These are phyloP conservation scores for Vollenhovia emeryi DNA, from an alignment of 1,140 invertebrate species.

Conservation along the genomic window DNA sequence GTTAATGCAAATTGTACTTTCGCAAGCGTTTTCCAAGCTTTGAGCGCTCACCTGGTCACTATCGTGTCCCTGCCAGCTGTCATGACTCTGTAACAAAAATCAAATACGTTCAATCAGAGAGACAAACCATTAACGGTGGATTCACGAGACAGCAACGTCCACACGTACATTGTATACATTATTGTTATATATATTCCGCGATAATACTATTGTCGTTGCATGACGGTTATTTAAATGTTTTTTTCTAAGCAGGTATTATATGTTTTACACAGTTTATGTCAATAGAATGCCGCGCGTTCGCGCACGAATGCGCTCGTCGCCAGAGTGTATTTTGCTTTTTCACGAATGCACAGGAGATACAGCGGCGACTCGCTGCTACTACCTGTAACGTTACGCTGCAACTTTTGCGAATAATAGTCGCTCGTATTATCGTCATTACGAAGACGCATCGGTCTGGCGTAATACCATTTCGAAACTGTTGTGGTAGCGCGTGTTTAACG, in stretches of 20 bases:
- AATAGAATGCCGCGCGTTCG: not conserved
- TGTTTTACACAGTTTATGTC: not conserved
- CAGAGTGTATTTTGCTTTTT: not conserved
- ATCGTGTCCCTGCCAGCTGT: conserved; percentile 88
- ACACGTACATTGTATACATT: too few relatives aligned
- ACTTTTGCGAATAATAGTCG: conserved; percentile 42
- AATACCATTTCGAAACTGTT: not conserved
- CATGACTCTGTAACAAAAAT: conserved; percentile 86
- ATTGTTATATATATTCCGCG: not conserved
- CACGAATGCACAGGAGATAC: not conserved
- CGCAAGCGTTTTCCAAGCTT: conserved; percentile 35
- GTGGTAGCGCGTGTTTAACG: conserved; percentile 5
- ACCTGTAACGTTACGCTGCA: conserved; percentile 13
- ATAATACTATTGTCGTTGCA: conserved; percentile 1
- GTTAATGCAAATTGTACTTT: conserved; percentile 37
- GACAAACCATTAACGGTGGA: not conserved
- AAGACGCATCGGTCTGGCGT: not conserved
- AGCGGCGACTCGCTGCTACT: not conserved
- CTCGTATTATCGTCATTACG: not conserved
- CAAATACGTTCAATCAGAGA: not conserved
- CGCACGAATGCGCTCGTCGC: not conserved
- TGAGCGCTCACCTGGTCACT: conserved; percentile 86
- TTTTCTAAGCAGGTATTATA: not conserved
- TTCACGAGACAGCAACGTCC: not conserved
- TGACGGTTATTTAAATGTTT: not conserved